Base-by-base conservation (phyloP, 2,113 vertebrate genomes). In the Ornithorhynchus anatinus region DNA sequence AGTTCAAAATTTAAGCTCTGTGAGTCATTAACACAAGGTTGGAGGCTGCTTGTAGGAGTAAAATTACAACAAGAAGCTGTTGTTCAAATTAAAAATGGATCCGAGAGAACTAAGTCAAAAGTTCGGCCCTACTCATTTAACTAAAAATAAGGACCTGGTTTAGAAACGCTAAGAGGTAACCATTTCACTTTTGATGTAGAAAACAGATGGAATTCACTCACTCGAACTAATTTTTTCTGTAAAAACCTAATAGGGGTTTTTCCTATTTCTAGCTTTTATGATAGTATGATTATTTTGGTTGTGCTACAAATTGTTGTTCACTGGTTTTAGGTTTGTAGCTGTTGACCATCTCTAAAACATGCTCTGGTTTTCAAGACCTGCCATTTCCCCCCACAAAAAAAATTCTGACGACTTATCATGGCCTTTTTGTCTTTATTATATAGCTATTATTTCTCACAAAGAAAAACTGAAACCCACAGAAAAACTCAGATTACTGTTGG, bases 1-100 rank as follows among this genome's bases (percentile, higher is more conserved):
- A 63, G 81, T 86, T 86, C 63, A 11, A 82, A 58, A 52, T 67
- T 77, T 88, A 84, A 88, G 77, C 85, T 81, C 69, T 17, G 27
- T 69, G 68, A 40, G 87, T 74, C 69, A 29, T 38, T 44, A 43
- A 44, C 73, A 48, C 39, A 5, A 1, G n/a, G 45, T 72, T 75
- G 1, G 0, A 59, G 80, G 78, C 72, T 81, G 79, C 45, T 22
- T 57, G 45, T 53, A 65, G 14, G 33, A 23, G 13, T 6, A 2
- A 57, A 67, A 56, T 4, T 39, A 51, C 44, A 25, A 77, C 67
- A 17, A 32, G 3, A 25, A 75, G 61, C 42, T 36, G 69, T 32
- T 14, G 1, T 1, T 6, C n/a, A 40, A 23, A 19, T 63, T 9
- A 44, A 44, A 33, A 3, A 12, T 4, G 2, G 61, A 45, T 31